These are phyloP conservation scores for Palaemon carinicauda DNA, from an alignment of 1,140 invertebrate species.

Conservation along the genomic window DNA sequence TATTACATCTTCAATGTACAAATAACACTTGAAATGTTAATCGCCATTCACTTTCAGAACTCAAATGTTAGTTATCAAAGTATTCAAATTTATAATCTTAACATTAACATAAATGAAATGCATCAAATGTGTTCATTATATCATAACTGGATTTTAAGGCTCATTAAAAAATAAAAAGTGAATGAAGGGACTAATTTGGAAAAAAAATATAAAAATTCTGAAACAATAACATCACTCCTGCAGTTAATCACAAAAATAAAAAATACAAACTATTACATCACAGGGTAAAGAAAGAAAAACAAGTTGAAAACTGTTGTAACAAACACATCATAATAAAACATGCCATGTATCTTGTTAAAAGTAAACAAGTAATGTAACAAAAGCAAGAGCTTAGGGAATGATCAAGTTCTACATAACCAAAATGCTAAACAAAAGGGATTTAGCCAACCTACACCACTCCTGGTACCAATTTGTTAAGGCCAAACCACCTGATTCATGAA, in stretches of 20 bases:
- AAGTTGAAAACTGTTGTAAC: background rate
- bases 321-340: too few species aligned
- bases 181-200: background rate
- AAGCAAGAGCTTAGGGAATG: background rate
- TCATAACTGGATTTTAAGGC: background rate
- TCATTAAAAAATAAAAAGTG: background rate
- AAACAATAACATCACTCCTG: background rate
- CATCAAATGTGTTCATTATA: background rate
- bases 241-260: background rate
- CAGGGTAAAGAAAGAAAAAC: too few species aligned
- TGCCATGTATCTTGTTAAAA: too few species aligned
- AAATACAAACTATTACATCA: background rate
- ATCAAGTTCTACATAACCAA: background rate
- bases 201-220: background rate
- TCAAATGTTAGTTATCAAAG: constrained; percentile 15
- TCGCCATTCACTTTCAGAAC: background rate
- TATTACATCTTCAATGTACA: constrained; percentile 39
- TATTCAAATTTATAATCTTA: background rate
- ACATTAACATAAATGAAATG: constrained; percentile 5
- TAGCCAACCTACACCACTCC: constrained; percentile 6
- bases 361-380: background rate
- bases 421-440: background rate
- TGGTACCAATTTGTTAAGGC: constrained; percentile 26
- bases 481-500: background rate
- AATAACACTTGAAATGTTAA: background rate